phyloP scores from a whole-genome alignment of 2,797 vertebrate species.

The Chanos chanos region DNA sequence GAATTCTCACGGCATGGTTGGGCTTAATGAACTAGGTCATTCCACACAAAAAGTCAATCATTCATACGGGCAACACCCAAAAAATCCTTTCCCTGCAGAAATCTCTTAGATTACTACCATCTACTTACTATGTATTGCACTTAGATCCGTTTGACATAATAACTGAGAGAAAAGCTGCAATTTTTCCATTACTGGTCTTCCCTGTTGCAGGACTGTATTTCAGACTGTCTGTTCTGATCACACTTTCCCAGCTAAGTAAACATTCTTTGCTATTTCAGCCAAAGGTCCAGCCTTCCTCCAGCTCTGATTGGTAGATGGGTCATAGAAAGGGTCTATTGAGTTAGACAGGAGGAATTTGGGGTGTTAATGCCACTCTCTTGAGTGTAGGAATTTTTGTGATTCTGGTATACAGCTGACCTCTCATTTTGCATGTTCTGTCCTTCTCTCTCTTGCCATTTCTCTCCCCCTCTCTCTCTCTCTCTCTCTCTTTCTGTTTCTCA shows the following conservation, averaged over 20 bases:
- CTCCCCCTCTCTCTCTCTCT: neutral
- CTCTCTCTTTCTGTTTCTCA: slow-evolving; percentile 18
- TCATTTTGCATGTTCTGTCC: neutral
- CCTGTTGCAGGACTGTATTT: neutral
- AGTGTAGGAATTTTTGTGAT: slow-evolving; percentile 65
- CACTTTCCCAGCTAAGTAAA: slow-evolving; percentile 72
- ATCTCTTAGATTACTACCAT: neutral
- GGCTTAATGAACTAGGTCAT: slow-evolving; percentile 6
- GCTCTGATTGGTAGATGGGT: slow-evolving; percentile 62
- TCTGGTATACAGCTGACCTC: slow-evolving; percentile 59
- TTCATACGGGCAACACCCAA: neutral
- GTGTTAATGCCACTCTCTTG: slow-evolving; percentile 49
- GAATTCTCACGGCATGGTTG: slow-evolving; percentile 33
- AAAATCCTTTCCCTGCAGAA: too few relatives aligned
- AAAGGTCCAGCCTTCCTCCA: slow-evolving; percentile 48
- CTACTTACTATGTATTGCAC: neutral
- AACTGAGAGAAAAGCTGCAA: too few relatives aligned
- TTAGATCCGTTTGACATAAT: too few relatives aligned
- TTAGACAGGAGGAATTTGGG: slow-evolving; percentile 59
- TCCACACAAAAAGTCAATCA: neutral
- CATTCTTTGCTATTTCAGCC: slow-evolving; percentile 55
- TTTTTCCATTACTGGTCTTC: too few relatives aligned
- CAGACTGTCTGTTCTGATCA: slow-evolving; percentile 34
- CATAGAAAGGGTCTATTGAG: slow-evolving; percentile 70
- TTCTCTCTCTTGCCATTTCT: neutral